These are phyloP conservation scores for Trematomus loennbergii DNA, from an alignment of 2,113 vertebrate species.

Conservation along the genomic window DNA sequence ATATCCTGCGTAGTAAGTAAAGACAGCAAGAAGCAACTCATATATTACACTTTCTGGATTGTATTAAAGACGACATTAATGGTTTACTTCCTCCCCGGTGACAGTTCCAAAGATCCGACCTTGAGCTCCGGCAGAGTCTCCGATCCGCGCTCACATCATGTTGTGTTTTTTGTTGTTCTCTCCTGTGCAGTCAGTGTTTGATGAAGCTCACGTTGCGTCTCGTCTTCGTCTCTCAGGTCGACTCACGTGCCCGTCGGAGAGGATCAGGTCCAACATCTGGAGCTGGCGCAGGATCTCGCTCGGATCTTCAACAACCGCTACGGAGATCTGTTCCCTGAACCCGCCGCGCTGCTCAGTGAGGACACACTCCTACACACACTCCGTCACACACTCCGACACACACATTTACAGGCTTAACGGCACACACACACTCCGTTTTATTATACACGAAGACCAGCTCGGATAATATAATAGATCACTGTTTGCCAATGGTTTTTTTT, in stretches of 20 bases:
- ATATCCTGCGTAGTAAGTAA: slow-evolving; percentile 26
- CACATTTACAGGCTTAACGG: not conserved
- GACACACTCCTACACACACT: not conserved
- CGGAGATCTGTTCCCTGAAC: slow-evolving; percentile 91
- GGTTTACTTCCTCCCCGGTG: slow-evolving; percentile 17
- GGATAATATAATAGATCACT: not conserved
- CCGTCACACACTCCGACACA: not conserved
- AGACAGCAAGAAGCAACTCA: not conserved
- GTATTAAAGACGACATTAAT: slow-evolving; percentile 41
- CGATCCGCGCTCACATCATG: not conserved
- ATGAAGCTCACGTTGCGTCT: not conserved
- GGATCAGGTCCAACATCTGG: slow-evolving; percentile 96
- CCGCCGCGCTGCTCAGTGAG: slow-evolving; percentile 83
- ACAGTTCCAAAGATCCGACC: not conserved
- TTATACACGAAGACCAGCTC: not conserved
- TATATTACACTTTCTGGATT: not conserved
- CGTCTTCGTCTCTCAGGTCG: slow-evolving; percentile 82
- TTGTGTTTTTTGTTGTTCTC: slow-evolving; percentile 4
- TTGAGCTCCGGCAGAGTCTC: not conserved
- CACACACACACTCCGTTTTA: not conserved
- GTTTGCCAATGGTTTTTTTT: not conserved
- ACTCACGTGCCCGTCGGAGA: slow-evolving; percentile 95
- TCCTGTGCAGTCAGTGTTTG: not conserved
- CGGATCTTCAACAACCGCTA: slow-evolving; percentile 92
- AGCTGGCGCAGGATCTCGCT: slow-evolving; percentile 92